These are phyloP conservation scores for Clarias fuscus DNA, from an alignment of 2,797 vertebrate species.

Conservation along the genomic window DNA sequence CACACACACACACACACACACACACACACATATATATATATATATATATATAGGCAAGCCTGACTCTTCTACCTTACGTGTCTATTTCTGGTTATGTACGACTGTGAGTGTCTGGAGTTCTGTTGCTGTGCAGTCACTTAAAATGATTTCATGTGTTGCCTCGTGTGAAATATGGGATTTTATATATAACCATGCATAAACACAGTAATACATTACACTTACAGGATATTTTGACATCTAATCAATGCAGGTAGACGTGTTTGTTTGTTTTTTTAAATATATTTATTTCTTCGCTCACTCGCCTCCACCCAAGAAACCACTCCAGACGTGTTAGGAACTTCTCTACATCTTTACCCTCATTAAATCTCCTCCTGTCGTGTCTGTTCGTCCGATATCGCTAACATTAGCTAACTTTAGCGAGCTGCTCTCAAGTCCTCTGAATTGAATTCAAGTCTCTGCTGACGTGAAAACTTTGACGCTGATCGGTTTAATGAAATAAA, in stretches of 20 bases:
- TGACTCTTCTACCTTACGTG: neutral
- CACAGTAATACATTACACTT: neutral
- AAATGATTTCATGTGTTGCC: neutral
- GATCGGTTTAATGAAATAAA: neutral
- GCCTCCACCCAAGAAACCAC: too few relatives aligned
- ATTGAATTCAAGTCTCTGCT: too few relatives aligned
- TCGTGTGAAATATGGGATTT: neutral
- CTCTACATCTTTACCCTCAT: neutral
- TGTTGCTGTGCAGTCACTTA: neutral
- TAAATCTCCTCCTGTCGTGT: neutral
- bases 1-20: neutral
- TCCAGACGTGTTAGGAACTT: neutral
- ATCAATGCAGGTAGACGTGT: neutral
- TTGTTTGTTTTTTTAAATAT: too few relatives aligned
- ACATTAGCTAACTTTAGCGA: neutral
- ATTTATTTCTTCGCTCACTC: too few relatives aligned
- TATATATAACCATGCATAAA: neutral
- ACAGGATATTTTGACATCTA: neutral
- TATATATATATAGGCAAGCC: neutral
- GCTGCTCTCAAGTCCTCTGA: neutral
- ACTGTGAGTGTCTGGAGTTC: constrained; percentile 6
- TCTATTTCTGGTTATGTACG: constrained; percentile 15
- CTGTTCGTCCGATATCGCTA: neutral
- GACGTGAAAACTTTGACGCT: neutral
- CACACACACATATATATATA: neutral